Conservation (phyloP, 2,113 vertebrate genomes). For the Lamprologus ornatipinnis region DNA sequence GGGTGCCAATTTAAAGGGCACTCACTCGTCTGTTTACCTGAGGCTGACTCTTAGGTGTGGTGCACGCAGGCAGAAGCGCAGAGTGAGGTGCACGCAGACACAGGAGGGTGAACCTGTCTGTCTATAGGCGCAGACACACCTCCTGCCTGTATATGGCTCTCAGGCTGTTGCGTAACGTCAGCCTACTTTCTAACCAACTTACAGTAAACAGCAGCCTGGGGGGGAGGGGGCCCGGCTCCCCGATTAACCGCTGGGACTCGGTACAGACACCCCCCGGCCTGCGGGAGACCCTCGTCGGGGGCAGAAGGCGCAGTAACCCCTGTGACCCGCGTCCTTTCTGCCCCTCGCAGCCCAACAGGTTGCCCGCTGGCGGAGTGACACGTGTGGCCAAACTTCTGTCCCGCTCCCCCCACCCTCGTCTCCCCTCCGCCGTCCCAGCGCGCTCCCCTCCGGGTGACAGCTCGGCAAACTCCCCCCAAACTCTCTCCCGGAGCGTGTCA, state of each 20-base stretch:
- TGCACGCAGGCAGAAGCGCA: neutral
- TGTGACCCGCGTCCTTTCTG: neutral
- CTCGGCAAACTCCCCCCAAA: slow-evolving; percentile 46
- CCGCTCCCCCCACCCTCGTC: neutral
- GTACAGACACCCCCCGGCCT: neutral
- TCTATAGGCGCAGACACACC: slow-evolving; percentile 33
- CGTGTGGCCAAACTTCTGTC: slow-evolving; percentile 62
- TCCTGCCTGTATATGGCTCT: slow-evolving; percentile 24
- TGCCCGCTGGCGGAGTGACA: slow-evolving; percentile 50
- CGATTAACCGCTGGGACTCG: neutral
- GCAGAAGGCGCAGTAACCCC: neutral
- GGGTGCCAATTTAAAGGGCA: neutral
- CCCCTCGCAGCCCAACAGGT: slow-evolving; percentile 54
- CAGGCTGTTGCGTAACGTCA: slow-evolving; percentile 48
- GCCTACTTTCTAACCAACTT: slow-evolving; percentile 55
- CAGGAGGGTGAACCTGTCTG: neutral
- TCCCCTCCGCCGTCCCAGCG: neutral
- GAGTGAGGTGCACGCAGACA: neutral
- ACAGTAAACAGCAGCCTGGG: slow-evolving; percentile 46
- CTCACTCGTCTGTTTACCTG: neutral
- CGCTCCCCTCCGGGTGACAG: slow-evolving; percentile 43
- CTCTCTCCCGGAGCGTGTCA: neutral
- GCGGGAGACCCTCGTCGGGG: neutral
- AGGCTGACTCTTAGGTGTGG: neutral
- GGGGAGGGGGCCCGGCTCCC: neutral